Evolutionary conservation across 2,113 vertebrate genomes (phyloP), one percentile per base, ranked within the genome.

Genomic region (Strigops habroptila): DNA sequence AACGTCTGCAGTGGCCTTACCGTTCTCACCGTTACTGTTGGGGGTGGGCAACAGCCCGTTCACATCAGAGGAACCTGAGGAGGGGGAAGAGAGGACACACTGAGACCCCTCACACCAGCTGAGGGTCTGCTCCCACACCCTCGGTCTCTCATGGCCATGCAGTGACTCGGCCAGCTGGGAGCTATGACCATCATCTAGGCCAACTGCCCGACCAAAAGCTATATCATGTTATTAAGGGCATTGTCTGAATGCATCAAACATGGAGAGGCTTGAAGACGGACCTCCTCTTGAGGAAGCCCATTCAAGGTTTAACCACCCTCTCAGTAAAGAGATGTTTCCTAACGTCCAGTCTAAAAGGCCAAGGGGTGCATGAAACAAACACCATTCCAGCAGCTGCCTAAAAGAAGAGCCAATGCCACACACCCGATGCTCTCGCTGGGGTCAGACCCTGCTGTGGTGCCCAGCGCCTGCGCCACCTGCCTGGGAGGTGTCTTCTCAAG

Each of bases 51-150:
- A 98, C 60, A 99, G 98, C 74, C 99, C 98, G 1, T 98, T 99
- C 62, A 98, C 95, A 7, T 99, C 99, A 3, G 99, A 98, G 88
- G 98, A 98, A 81, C 99, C 99, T 99, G 96, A 35, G 24, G 7
- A 23, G 25, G 10, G 25, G 12, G 7, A 13, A 31, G 13, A 60
- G 14, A 22, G 41, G 10, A 3, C 4, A 8, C 0, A 6, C 2
- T 46, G 31, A 28, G 35, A 18, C 10, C 6, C 33, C 25, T 19
- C 11, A 1, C 0, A 6, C 1, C n/a, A 5, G 12, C 1, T 13
- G 7, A 3, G 59, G 55, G 35, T 10, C 11, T 1, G 39, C 4
- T 22, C 30, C 19, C 6, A 1, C 2, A 0, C 33, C 27, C 31
- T 8, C 2, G 14, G 23, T 6, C 51, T 44, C 46, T 28, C n/a